Conservation (phyloP, 2,113 vertebrate genomes). For the Brachionichthys hirsutus region DNA sequence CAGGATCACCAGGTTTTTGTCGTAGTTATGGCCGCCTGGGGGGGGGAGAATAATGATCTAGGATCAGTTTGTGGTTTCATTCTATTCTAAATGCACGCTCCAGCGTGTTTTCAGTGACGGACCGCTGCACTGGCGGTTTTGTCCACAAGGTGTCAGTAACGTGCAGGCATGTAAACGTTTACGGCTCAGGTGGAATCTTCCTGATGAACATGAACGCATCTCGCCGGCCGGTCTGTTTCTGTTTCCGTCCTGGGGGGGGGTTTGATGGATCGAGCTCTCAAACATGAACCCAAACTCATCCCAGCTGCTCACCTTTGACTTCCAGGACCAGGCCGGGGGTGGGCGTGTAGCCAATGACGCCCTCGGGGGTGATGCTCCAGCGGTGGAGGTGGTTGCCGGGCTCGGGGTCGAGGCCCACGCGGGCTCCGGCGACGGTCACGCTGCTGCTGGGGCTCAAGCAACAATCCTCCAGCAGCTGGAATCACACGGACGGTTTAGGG, state of each 20-base stretch:
- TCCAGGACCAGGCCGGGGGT: conserved; percentile 86
- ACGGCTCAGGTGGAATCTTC: no score
- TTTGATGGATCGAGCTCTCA: no score
- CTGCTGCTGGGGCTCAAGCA: conserved; percentile 84
- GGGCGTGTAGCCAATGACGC: conserved; percentile 82
- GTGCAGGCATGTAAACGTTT: background rate
- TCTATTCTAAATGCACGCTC: no score
- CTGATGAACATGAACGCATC: no score
- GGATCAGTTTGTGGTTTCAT: no score
- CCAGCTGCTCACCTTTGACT: conserved; percentile 87
- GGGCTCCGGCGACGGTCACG: conserved; percentile 84
- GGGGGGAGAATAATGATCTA: conserved; percentile 15
- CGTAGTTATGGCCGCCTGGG: conserved; percentile 87
- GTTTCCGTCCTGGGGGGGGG: no score
- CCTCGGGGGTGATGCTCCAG: conserved; percentile 86
- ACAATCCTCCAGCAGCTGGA: conserved; percentile 87
- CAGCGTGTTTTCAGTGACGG: background rate
- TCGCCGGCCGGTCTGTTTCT: no score
- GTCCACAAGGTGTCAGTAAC: conserved; percentile 69
- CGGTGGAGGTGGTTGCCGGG: conserved; percentile 74
- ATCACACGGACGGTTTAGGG: no score
- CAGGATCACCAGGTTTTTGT: conserved; percentile 86
- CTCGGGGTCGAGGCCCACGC: conserved; percentile 82
- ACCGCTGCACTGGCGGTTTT: background rate
- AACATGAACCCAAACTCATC: background rate